A percentile compares a stretch with the other conserved stretches of the same genome.
Conservation (phyloP, 2,888 invertebrate species). For the Tineola bisselliella region DNA sequence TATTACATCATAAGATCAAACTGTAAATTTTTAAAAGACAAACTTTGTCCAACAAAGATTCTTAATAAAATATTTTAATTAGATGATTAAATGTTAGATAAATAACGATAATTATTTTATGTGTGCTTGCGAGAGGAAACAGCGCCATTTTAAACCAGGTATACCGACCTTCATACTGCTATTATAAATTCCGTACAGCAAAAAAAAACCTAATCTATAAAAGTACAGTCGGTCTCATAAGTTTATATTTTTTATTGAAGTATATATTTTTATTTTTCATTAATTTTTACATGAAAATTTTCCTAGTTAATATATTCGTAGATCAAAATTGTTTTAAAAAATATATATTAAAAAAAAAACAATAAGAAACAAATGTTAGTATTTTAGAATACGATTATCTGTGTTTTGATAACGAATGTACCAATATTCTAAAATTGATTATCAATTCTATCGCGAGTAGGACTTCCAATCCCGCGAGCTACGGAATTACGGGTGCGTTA, state of each 20-base stretch:
- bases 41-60: no score
- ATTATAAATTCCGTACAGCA: constrained; percentile 5
- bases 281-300: no score
- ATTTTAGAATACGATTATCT: neutral
- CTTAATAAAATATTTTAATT: neutral
- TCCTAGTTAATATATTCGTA: no score
- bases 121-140: neutral
- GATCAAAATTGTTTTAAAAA: no score
- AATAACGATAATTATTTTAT: neutral
- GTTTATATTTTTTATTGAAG: no score
- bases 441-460: neutral
- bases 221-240: neutral
- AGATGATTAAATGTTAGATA: neutral
- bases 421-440: neutral
- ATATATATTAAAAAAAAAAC: no score
- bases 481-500: no score
- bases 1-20: no score
- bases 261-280: no score
- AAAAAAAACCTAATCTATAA: neutral
- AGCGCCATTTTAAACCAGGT: neutral
- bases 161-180: neutral
- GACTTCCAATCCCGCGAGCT: no score
- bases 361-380: no score
- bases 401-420: neutral
- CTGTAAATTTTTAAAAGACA: no score